phyloP scores from a whole-genome alignment of 2,797 vertebrate genomes.

The Tragopan temminckii region DNA sequence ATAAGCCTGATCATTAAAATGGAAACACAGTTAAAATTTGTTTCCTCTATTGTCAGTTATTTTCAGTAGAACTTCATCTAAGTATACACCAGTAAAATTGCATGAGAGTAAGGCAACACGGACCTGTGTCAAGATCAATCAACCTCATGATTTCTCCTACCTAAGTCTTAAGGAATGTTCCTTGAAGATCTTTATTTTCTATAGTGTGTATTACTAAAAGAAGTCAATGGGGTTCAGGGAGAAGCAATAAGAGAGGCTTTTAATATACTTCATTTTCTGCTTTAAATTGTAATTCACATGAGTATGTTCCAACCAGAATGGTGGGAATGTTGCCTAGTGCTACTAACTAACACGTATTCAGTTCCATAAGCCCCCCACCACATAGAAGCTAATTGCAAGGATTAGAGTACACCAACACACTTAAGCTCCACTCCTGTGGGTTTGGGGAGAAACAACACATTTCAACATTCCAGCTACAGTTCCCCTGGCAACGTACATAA shows the following conservation, averaged over 20 bases:
- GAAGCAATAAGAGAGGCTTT: neutral
- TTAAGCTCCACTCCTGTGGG: constrained; percentile 74
- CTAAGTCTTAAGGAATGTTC: neutral
- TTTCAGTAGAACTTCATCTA: neutral
- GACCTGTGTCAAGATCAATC: neutral
- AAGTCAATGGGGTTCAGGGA: neutral
- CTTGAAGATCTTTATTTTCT: neutral
- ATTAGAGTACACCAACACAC: constrained; percentile 75
- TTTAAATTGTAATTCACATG: neutral
- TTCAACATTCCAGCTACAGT: constrained; percentile 85
- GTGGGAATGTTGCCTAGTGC: constrained; percentile 45
- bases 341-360: constrained; percentile 55
- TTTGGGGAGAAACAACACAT: constrained; percentile 81
- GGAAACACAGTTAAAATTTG: neutral
- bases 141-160: neutral
- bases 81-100: neutral
- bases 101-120: neutral
- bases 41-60: neutral
- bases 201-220: neutral
- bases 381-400: constrained; percentile 74
- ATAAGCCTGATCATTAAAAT: neutral
- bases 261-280: neutral
- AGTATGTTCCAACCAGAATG: neutral
- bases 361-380: constrained; percentile 37
- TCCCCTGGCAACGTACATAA: constrained; percentile 85